A percentile compares a stretch with the other conserved stretches of the same genome.
Evolutionary conservation across 2,888 invertebrate genomes (phyloP).

Genomic region (Asteroscopus sphinx): DNA sequence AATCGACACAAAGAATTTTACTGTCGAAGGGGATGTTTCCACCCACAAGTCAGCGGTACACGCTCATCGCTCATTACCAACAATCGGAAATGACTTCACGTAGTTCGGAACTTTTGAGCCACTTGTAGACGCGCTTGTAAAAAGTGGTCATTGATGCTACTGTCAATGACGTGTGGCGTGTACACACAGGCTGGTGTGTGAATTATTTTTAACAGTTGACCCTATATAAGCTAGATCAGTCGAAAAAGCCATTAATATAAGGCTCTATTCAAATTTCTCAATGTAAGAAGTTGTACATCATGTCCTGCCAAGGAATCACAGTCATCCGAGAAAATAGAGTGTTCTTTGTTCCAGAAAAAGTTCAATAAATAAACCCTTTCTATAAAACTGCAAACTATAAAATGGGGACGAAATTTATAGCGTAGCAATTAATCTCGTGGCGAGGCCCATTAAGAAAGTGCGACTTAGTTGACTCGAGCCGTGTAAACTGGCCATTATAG

Average conservation of each 20-base stretch:
- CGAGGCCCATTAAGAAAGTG: constrained; percentile 76
- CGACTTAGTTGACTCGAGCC: constrained; percentile 80
- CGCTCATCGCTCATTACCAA: constrained; percentile 85
- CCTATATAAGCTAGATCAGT: too few relatives aligned
- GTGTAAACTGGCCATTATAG: constrained; percentile 78
- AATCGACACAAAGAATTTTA: constrained; percentile 76
- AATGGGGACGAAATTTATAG: constrained; percentile 65
- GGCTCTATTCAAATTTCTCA: neutral
- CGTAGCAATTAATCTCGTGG: constrained; percentile 71
- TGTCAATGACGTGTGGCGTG: constrained; percentile 64
- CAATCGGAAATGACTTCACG: constrained; percentile 86
- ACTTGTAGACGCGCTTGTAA: constrained; percentile 72
- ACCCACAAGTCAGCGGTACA: constrained; percentile 84
- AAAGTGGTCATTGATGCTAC: constrained; percentile 64
- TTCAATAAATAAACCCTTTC: constrained; percentile 64
- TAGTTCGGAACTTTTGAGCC: constrained; percentile 81
- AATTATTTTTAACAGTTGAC: constrained; percentile 24
- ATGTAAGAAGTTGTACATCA: neutral
- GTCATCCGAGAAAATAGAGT: neutral
- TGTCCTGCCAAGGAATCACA: neutral
- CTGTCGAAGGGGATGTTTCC: constrained; percentile 88
- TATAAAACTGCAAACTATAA: constrained; percentile 55
- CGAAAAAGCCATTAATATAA: too few relatives aligned
- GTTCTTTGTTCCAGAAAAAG: constrained; percentile 9
- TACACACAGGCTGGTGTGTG: constrained; percentile 82